phyloP scores from a whole-genome alignment of 2,888 invertebrate species.

The Aphodius granarius region DNA sequence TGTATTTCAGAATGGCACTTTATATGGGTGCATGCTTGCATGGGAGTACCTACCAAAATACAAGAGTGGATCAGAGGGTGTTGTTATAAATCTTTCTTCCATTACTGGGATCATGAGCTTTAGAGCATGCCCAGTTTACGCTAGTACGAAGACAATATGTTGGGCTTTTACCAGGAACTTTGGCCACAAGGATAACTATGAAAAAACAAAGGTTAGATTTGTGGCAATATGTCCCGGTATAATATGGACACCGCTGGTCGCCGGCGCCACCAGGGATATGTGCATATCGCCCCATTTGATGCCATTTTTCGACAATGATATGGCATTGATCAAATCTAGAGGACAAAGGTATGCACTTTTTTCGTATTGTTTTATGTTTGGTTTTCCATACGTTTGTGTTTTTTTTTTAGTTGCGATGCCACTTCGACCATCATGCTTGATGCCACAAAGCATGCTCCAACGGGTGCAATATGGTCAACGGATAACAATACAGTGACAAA shows the following conservation, averaged over 20 bases:
- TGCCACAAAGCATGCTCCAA: not conserved
- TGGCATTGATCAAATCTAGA: not conserved
- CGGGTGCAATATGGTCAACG: constrained; percentile 48
- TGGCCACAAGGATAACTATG: constrained; percentile 44
- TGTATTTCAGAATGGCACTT: constrained; percentile 49
- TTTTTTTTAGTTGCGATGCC: not conserved
- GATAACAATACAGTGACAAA: constrained; percentile 41
- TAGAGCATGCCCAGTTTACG: constrained; percentile 48
- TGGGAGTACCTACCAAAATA: constrained; percentile 53
- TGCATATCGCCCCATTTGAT: not conserved
- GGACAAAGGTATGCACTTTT: constrained; percentile 10
- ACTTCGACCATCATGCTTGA: not conserved
- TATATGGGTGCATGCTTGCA: constrained; percentile 51
- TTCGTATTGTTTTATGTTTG: not conserved
- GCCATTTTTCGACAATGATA: not conserved
- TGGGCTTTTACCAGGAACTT: constrained; percentile 42
- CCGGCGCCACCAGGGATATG: constrained; percentile 1
- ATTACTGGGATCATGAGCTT: constrained; percentile 48
- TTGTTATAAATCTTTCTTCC: constrained; percentile 56
- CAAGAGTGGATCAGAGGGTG: constrained; percentile 54
- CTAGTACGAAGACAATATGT: constrained; percentile 49
- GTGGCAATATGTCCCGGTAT: constrained; percentile 52
- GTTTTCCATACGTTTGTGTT: too few relatives aligned
- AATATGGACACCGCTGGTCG: constrained; percentile 45
- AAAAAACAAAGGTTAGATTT: constrained; percentile 50